These are phyloP conservation scores for Trichopria drosophilae DNA, from an alignment of 2,888 invertebrate species.

Conservation along the genomic window DNA sequence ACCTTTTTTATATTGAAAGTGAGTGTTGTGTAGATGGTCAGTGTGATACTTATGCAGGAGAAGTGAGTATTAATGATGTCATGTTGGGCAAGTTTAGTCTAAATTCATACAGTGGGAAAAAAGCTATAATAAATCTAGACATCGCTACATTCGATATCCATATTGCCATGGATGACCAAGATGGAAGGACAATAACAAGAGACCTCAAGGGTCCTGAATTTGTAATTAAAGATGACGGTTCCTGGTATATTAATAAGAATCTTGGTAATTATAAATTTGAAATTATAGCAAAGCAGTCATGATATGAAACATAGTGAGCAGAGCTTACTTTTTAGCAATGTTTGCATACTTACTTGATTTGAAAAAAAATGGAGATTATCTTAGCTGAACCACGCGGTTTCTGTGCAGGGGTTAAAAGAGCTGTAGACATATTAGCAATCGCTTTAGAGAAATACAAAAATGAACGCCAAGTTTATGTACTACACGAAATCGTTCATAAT, in stretches of 20 bases:
- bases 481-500: constrained; percentile 18
- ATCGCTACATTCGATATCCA: constrained; percentile 15
- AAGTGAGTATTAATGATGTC: constrained; percentile 16
- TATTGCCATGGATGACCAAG: constrained; percentile 16
- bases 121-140: constrained; percentile 20
- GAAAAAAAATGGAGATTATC: constrained; percentile 17
- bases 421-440: constrained; percentile 12
- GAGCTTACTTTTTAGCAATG: constrained; percentile 16
- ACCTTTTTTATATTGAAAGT: constrained; percentile 22
- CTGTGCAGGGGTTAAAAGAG: constrained; percentile 14
- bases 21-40: constrained; percentile 16
- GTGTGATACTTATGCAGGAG: constrained; percentile 17
- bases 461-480: constrained; percentile 17
- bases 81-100: constrained; percentile 20
- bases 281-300: constrained; percentile 17
- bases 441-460: constrained; percentile 18
- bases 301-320: constrained; percentile 15
- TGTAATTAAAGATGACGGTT: constrained; percentile 20
- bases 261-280: constrained; percentile 17
- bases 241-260: constrained; percentile 18
- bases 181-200: constrained; percentile 18
- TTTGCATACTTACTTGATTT: constrained; percentile 9
- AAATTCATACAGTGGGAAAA: constrained; percentile 18
- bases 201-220: constrained; percentile 16
- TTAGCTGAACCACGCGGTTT: constrained; percentile 16